These are phyloP conservation scores for Brachyalestes nurse DNA, from an alignment of 2,797 vertebrate genomes.

Conservation along the genomic window DNA sequence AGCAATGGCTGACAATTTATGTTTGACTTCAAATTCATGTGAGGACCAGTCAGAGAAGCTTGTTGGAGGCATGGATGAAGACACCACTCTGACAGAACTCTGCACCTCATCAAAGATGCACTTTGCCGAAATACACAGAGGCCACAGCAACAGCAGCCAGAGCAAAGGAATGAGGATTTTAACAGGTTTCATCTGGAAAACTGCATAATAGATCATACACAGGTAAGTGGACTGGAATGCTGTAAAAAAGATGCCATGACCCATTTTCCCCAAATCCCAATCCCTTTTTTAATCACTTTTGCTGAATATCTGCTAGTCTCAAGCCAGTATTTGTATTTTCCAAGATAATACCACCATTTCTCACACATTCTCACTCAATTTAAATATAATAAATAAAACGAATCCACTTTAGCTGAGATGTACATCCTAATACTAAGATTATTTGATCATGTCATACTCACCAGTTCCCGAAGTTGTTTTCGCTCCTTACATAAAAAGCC, in stretches of 20 bases:
- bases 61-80: slow-evolving; percentile 31
- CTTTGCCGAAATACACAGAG: slow-evolving; percentile 60
- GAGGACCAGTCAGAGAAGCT: slow-evolving; percentile 16
- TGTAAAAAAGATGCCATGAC: not conserved
- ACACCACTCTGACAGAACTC: slow-evolving; percentile 62
- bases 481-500: not conserved
- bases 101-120: slow-evolving; percentile 78
- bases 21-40: not conserved
- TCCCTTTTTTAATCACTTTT: not conserved
- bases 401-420: too few relatives aligned
- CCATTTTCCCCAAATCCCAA: too few relatives aligned
- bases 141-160: slow-evolving; percentile 56
- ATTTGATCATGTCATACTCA: slow-evolving; percentile 5
- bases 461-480: not conserved
- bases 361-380: not conserved
- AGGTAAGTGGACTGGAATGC: not conserved
- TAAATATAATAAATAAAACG: too few relatives aligned
- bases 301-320: not conserved
- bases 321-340: not conserved
- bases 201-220: not conserved
- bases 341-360: not conserved
- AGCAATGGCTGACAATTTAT: not conserved
- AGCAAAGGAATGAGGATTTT: slow-evolving; percentile 41
- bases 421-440: not conserved
- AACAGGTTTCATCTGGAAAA: slow-evolving; percentile 22